These are phyloP conservation scores for Albula glossodonta DNA, from an alignment of 2,113 vertebrate species.

Conservation along the genomic window DNA sequence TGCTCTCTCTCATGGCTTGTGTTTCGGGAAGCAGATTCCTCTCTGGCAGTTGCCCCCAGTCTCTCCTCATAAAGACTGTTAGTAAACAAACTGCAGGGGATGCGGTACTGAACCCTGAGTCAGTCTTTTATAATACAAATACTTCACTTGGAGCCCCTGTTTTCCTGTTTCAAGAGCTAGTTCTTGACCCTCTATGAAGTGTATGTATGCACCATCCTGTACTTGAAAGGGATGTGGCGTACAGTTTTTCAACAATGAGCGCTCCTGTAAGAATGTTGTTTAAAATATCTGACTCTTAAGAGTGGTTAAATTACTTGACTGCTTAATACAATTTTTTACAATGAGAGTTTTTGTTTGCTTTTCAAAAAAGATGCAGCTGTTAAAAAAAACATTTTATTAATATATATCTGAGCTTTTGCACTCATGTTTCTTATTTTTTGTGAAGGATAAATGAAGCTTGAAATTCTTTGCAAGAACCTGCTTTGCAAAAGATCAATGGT, in stretches of 20 bases:
- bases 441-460: not conserved
- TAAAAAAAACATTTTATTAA: not conserved
- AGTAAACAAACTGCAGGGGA: conserved; percentile 42
- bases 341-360: not conserved
- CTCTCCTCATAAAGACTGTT: conserved; percentile 46
- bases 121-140: conserved; percentile 52
- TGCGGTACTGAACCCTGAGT: conserved; percentile 53
- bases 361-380: not conserved
- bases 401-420: not conserved
- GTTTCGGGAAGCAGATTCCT: too few relatives aligned
- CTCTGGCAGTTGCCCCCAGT: conserved; percentile 17
- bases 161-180: not conserved
- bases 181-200: not conserved
- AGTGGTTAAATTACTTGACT: not conserved
- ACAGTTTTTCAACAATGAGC: too few relatives aligned
- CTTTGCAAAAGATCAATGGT: too few relatives aligned
- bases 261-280: not conserved
- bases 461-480: not conserved
- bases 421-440: not conserved
- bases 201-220: not conserved
- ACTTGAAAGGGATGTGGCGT: too few relatives aligned
- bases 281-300: not conserved
- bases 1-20: too few relatives aligned
- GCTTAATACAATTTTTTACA: not conserved
- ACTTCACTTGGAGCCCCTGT: conserved; percentile 8